Base-by-base conservation (phyloP, 2,888 invertebrate genomes). In the Meta bourneti region DNA sequence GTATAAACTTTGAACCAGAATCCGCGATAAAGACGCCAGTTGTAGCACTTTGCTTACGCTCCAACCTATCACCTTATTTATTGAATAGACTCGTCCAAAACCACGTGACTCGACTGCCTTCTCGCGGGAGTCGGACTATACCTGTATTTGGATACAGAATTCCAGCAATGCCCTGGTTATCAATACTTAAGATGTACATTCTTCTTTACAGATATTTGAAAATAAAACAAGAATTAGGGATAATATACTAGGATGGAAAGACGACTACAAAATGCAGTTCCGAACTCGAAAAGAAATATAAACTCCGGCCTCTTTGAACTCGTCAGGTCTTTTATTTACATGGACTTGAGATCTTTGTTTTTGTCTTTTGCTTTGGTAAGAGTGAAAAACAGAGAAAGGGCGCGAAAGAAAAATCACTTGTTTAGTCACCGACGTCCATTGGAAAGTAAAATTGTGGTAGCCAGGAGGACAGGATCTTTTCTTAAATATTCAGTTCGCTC, bases 371-470 rank as follows among this genome's bases (percentile, higher is more conserved):
- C 34, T 34, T 34, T 34, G 1, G 34, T 34, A 34, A 11, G 51
- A 16, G 52, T 16, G 77, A 51, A 49, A 78, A 78, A 78, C 51
- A 11, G 51, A 78, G 49, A 51, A 49, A 6, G 51, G n/a, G 77
- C n/a, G 20, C 13, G 77, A 78, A 78, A 78, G 77, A 78, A 78
- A 78, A 78, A 78, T 78, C 49, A 78, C 77, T 48, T 78, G 77
- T 78, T 78, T 78, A 78, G 77, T 78, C 77, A 78, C 77, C 49
- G 16, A 8, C 13, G 51, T 78, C 77, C 49, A 78, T 78, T 78
- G 77, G 77, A 78, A 78, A 78, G 77, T 78, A 78, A 78, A 78
- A 78, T 78, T n/a, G 77, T 16, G 77, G 77, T 78, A 51, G 77
- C 77, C 77, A 8, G 49, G 19, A 16, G 77, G n/a, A 34, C 34